Evolutionary conservation across 2,888 invertebrate genomes (phyloP), one percentile per base, ranked within the genome.

Genomic region (Luperina nickerlii): DNA sequence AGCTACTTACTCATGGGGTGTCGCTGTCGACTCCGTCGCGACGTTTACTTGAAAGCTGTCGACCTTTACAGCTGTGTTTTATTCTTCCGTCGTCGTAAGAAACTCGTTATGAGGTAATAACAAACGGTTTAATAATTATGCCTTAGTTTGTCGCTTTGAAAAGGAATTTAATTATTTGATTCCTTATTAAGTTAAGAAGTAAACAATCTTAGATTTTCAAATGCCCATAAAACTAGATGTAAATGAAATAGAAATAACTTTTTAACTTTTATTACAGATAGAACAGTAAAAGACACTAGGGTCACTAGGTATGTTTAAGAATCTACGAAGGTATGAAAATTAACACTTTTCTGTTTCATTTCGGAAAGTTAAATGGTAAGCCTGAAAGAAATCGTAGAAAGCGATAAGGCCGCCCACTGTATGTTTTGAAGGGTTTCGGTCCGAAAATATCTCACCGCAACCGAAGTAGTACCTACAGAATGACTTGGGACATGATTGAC

Each of bases 41-140:
- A 78, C 54, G 69, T 38, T 76, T 13, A 75, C 66, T 90, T 83
- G 88, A 88, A 88, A 88, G 90, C 79, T 81, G 88, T 90, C 82
- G 90, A 81, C 88, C 88, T 90, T 75, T 82, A 69, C 57, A 48
- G 60, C 87, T 8, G 57, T 67, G 65, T 38, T 74, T 81, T 69
- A 82, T 82, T 83, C 87, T 89, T 90, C 89, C 89, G 89, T 73
- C 57, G 62, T 51, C 68, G 66, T 69, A n/a, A 74, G 48, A 67
- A 83, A 80, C 86, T 81, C 20, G 90, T 81, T 88, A 74, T 89
- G 82, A 87, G 71, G 72, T 88, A 83, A 89, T 78, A 74, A 48
- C 8, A 27, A 27, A 57, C 32, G 13, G 42, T 51, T 51, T 66
- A 54, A 45, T 45, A 48, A 74, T 76, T 83, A 68, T 69, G 51